Base-by-base conservation (phyloP, 2,888 invertebrate species). In the Drosophila phalerata region DNA sequence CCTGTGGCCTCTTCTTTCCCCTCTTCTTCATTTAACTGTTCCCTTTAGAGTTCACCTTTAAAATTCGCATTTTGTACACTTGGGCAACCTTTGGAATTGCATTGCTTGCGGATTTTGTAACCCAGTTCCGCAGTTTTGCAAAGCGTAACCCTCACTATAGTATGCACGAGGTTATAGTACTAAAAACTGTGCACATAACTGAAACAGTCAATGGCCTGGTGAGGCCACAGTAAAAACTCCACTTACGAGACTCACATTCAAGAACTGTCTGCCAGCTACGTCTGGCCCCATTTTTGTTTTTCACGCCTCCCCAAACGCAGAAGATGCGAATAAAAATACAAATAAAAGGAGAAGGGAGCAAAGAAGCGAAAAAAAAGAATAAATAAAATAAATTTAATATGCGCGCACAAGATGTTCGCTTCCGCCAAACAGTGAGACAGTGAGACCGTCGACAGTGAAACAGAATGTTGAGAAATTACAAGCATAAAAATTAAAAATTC, bases 401-500 rank as follows among this genome's bases (percentile, higher is more conserved):
- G 83, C 81, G 78, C 75, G 65, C 74, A 81, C 86, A 85, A 85
- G 84, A 88, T 85, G 88, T 83, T 88, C 42, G 42, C 37, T 57
- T 47, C 57, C 57, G 80, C 60, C 74, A 62, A 22, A 30, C 22
- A 43, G 40, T 3, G 40, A 60, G 30, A 30, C 22, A 43, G 34
- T 3, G 40, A 45, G 43, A 62, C 17, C 30, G 48, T 48, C 48
- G 48, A 74, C 66, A 66, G 55, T 67, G 49, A 62, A 64, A 69
- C 67, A 68, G 69, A 81, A 85, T 79, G 86, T 70, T 81, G 78
- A 86, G 83, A 88, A 87, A 88, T 86, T 82, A 86, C 87, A 72
- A 87, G 81, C 85, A 89, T 88, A 87, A 88, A 89, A 88, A 88
- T 88, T 89, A 88, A 88, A 89, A 89, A 89, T 88, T 88, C 88